A percentile compares a stretch with the other conserved stretches of the same genome.
Evolutionary conservation across 2,888 invertebrate genomes (phyloP).

Genomic region (Urechis unicinctus): DNA sequence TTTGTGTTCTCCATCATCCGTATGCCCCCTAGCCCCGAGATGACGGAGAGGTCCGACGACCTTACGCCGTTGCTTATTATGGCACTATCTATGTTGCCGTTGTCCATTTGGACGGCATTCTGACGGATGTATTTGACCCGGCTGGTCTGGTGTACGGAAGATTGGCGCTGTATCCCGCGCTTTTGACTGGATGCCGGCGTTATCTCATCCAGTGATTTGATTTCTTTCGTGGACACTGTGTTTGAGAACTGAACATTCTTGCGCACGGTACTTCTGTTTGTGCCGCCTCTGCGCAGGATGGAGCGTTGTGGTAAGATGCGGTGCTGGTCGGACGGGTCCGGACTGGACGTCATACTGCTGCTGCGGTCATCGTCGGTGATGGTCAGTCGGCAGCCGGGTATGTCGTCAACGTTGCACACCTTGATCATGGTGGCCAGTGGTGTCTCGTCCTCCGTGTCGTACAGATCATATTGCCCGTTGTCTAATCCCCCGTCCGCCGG

Average conservation of each 20-base stretch:
- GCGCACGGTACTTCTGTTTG: not conserved
- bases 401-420: not conserved
- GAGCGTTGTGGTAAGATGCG: not conserved
- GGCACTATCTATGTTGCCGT: too few species aligned
- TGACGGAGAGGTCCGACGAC: too few species aligned
- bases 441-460: not conserved
- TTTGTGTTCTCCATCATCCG: not conserved
- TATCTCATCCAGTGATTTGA: not conserved
- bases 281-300: not conserved
- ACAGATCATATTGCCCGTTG: not conserved
- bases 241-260: not conserved
- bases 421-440: not conserved
- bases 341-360: not conserved
- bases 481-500: not conserved
- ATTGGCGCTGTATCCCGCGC: not conserved
- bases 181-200: not conserved
- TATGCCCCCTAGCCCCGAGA: not conserved
- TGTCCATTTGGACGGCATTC: not conserved
- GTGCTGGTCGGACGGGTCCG: not conserved
- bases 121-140: not conserved
- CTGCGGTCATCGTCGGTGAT: too few species aligned
- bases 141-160: not conserved
- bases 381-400: not conserved
- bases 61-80: too few species aligned
- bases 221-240: not conserved